Conservation (phyloP, 2,888 invertebrate genomes). For the Nemotelus nigrinus region DNA sequence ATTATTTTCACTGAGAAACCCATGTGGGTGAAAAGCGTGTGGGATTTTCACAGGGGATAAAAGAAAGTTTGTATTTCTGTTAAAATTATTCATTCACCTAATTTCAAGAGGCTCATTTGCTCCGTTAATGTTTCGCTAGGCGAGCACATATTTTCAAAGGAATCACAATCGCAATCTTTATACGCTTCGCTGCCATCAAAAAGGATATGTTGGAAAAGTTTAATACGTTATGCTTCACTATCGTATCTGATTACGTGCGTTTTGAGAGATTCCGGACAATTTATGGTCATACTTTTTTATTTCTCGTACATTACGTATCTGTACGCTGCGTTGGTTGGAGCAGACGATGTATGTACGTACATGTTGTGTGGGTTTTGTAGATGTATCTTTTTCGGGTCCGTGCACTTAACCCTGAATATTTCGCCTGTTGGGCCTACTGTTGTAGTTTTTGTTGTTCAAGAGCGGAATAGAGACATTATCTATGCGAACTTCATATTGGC, state of each 20-base stretch:
- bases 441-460: no score
- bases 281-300: conserved; percentile 22
- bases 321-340: no score
- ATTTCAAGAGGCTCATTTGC: neutral
- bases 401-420: no score
- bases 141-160: no score
- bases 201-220: conserved; percentile 19
- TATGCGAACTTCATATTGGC: no score
- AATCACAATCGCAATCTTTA: neutral
- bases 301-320: no score
- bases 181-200: neutral
- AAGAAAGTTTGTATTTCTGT: neutral
- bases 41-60: neutral
- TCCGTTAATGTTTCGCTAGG: neutral
- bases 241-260: conserved; percentile 20
- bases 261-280: conserved; percentile 18
- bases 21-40: neutral
- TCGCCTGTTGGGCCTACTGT: no score
- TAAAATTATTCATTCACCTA: conserved; percentile 12
- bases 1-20: no score
- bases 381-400: no score
- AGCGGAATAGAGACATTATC: no score
- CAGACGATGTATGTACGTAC: no score
- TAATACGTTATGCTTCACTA: conserved; percentile 3
- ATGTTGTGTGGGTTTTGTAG: no score